These are phyloP conservation scores for Ennomos quercinarius DNA, from an alignment of 2,888 invertebrate species.

Conservation along the genomic window DNA sequence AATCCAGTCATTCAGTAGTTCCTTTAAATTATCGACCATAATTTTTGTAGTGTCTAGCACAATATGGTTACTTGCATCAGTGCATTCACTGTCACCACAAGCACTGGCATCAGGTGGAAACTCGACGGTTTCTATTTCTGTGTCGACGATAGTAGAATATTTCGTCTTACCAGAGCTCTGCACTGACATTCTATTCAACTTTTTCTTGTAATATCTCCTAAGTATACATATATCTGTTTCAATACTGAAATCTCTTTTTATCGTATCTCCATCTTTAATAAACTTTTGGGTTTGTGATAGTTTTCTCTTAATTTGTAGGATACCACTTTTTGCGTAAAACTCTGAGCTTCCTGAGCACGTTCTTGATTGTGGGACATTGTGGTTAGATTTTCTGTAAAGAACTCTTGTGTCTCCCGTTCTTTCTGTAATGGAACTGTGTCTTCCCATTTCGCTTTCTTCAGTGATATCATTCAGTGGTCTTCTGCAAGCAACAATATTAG, in stretches of 20 bases:
- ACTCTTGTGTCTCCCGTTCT: constrained; percentile 53
- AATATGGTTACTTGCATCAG: constrained; percentile 35
- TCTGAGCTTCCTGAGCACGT: constrained; percentile 60
- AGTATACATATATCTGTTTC: constrained; percentile 72
- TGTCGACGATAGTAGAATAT: constrained; percentile 52
- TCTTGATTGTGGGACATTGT: constrained; percentile 57
- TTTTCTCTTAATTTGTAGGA: constrained; percentile 55
- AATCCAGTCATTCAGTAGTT: constrained; percentile 63
- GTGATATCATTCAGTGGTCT: constrained; percentile 39
- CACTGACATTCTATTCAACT: constrained; percentile 50
- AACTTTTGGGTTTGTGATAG: constrained; percentile 47
- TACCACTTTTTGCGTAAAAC: constrained; percentile 49
- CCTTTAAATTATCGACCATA: constrained; percentile 66
- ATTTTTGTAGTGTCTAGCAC: constrained; percentile 57
- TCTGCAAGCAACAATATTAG: constrained; percentile 77
- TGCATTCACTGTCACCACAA: constrained; percentile 59
- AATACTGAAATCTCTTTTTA: constrained; percentile 68
- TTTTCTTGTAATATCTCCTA: constrained; percentile 60
- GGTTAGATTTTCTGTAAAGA: constrained; percentile 65
- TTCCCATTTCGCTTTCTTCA: constrained; percentile 54
- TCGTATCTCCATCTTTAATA: constrained; percentile 47
- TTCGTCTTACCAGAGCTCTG: constrained; percentile 53
- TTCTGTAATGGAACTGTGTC: constrained; percentile 41
- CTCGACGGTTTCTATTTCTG: constrained; percentile 54
- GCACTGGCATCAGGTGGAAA: constrained; percentile 54